These are phyloP conservation scores for Labrus mixtus DNA, from an alignment of 2,113 vertebrate species.

Conservation along the genomic window DNA sequence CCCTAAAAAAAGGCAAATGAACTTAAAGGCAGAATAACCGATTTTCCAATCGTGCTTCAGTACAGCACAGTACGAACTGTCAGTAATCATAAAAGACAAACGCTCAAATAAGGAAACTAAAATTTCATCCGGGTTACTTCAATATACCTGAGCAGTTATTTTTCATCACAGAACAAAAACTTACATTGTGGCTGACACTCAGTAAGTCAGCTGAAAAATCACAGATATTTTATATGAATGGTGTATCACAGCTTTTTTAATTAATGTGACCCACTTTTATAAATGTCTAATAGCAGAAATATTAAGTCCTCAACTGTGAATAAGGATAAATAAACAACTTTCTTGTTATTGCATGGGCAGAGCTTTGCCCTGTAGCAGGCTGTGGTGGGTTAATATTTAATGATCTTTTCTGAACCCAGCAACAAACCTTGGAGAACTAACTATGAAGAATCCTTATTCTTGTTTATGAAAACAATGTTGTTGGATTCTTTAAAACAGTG, in stretches of 20 bases:
- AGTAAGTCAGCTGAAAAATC: constrained; percentile 7
- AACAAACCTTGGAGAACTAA: constrained; percentile 45
- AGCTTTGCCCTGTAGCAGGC: constrained; percentile 48
- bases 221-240: constrained; percentile 21
- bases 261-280: constrained; percentile 52
- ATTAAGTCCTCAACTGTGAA: constrained; percentile 47
- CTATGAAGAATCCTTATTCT: constrained; percentile 17
- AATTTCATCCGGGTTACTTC: too few species aligned
- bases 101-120: too few species aligned
- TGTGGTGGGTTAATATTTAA: constrained; percentile 69
- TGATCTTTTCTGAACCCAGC: constrained; percentile 54
- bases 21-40: too few species aligned
- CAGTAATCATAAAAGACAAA: too few species aligned
- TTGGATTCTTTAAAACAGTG: constrained; percentile 29
- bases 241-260: constrained; percentile 45
- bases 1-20: too few species aligned
- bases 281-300: constrained; percentile 36
- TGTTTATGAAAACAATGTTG: constrained; percentile 27
- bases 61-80: too few species aligned
- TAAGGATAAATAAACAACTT: constrained; percentile 59
- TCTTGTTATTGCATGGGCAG: constrained; percentile 61
- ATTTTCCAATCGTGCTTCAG: too few species aligned
- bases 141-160: neutral
- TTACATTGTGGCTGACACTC: neutral
- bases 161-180: neutral